Base-by-base conservation (phyloP, 1,140 invertebrate genomes). In the Drosophila pachea region DNA sequence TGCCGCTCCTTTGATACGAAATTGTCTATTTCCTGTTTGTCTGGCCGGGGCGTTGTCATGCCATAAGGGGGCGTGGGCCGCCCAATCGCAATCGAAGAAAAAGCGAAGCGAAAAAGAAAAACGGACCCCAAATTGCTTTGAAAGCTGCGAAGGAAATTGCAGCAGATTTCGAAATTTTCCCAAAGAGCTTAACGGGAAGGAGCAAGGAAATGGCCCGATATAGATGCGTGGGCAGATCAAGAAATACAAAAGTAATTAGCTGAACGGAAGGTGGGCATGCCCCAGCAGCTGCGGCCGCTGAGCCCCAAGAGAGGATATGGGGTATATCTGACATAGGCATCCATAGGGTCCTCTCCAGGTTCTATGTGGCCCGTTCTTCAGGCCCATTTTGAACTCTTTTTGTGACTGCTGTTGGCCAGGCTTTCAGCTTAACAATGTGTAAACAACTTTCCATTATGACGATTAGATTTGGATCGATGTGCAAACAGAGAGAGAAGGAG, bases 11-110 rank as follows among this genome's bases (percentile, higher is more conserved):
- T 62, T 56, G 58, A 76, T 73, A 76, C 64, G 68, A 76, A 84
- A 84, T 84, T 86, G 79, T 78, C 81, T 74, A 84, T 84, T 84
- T 84, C 79, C 79, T 78, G 81, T 72, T 70, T 66, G 79, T 76
- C 79, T 78, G 73, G 59, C 63, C 65, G 52, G 29, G 33, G 14
- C 7, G 55, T 66, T 71, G 63, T 31, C 68, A 54, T 54, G 42
- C 6, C 40, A 53, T 33, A 40, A 54, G 70, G 40, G 8, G 8
- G 31, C 12, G 49, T 14, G 49, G 59, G 49, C 58, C 40, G 49
- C 31, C 65, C 33, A 49, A n/a, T n/a, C n/a, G 52, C 66, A 45
- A 33, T 52, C 49, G 49, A 33, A 52, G 35, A 50, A n/a, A 32
- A 31, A 29, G 22, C 45, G 29, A 5, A 16, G 31, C 4, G 12